These are phyloP conservation scores for Cyprinus carpio DNA, from an alignment of 2,113 vertebrate species.

Conservation along the genomic window DNA sequence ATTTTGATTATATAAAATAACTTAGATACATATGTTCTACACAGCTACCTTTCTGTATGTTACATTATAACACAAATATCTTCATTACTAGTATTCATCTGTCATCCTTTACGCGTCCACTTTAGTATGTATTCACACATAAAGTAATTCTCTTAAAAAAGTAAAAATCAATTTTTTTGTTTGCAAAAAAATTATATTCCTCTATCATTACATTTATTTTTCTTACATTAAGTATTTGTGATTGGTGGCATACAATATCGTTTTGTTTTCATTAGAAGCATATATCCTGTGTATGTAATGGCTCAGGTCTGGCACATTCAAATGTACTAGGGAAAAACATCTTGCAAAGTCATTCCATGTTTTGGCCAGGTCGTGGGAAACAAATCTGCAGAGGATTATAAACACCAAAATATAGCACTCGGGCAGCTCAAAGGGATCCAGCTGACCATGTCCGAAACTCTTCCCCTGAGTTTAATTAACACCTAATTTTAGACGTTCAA, in stretches of 20 bases:
- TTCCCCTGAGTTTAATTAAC: conserved; percentile 48
- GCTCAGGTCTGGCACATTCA: neutral
- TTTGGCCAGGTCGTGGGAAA: neutral
- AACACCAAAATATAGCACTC: conserved; percentile 15
- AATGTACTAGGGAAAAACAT: neutral
- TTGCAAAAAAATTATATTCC: neutral
- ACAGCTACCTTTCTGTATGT: too few relatives aligned
- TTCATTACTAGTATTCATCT: too few relatives aligned
- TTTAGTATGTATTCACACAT: too few relatives aligned
- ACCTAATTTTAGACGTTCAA: too few relatives aligned
- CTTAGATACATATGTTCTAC: too few relatives aligned
- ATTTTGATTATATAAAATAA: too few relatives aligned
- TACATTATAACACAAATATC: too few relatives aligned
- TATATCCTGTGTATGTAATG: too few relatives aligned
- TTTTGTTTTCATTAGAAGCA: neutral
- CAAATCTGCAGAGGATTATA: conserved; percentile 25
- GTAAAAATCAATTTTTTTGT: too few relatives aligned
- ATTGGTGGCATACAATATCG: neutral
- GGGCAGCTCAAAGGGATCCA: neutral
- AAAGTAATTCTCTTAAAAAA: neutral
- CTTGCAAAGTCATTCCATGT: neutral
- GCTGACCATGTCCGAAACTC: neutral
- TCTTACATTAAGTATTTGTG: neutral
- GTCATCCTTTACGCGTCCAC: neutral
- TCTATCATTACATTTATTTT: neutral